phyloP scores from a whole-genome alignment of 2,888 invertebrate species.

The Candidula unifasciata region DNA sequence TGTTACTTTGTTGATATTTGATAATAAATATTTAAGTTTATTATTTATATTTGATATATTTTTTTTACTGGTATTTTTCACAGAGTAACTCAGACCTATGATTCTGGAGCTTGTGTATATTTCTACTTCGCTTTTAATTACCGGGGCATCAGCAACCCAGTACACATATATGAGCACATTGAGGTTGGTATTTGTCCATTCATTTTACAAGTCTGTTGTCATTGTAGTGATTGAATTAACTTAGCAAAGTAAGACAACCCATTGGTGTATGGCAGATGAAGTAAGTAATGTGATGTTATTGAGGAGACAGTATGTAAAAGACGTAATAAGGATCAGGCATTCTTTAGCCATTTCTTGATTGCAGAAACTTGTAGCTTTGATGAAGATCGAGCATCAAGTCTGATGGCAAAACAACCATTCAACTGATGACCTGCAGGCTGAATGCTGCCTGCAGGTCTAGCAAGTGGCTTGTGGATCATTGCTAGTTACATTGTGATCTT shows the following conservation, averaged over 20 bases:
- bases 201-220: background rate
- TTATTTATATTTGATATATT: background rate
- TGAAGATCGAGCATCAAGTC: no score
- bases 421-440: no score
- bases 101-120: constrained; percentile 98
- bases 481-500: no score
- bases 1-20: background rate
- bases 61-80: background rate
- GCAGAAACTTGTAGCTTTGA: no score
- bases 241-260: background rate
- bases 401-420: no score
- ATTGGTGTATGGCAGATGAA: no score
- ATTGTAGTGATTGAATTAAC: background rate
- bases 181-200: constrained; percentile 80
- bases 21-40: background rate
- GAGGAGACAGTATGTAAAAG: no score
- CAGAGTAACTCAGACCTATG: constrained; percentile 95
- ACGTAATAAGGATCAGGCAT: no score
- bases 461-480: no score
- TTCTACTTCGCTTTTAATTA: constrained; percentile 93
- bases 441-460: no score
- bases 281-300: no score
- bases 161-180: constrained; percentile 89
- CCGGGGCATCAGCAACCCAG: constrained; percentile 83
- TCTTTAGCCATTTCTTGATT: no score